phyloP scores from a whole-genome alignment of 2,797 vertebrate genomes.

The Masticophis lateralis region DNA sequence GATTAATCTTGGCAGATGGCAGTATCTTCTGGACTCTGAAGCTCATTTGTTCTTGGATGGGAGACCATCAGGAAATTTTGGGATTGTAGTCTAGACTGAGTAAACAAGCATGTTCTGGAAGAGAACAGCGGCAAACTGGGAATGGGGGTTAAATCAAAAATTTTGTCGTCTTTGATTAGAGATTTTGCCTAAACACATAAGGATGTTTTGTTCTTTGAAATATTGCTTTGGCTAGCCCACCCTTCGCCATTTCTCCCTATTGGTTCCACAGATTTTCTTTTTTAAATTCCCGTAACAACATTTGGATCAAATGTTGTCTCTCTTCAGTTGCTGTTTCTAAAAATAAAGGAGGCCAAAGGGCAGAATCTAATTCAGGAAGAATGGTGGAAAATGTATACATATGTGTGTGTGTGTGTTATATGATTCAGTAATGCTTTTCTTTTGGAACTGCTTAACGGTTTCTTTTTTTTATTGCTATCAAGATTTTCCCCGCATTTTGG shows the following conservation, averaged over 20 bases:
- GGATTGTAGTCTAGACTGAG: neutral
- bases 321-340: neutral
- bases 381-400: neutral
- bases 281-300: neutral
- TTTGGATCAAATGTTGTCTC: neutral
- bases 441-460: neutral
- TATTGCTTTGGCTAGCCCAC: neutral
- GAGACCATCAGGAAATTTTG: neutral
- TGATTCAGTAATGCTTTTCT: neutral
- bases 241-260: fast-evolving
- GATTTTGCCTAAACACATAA: neutral
- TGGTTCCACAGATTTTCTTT: neutral
- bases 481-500: neutral
- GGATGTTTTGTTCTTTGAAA: neutral
- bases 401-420: neutral
- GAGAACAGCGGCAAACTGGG: neutral
- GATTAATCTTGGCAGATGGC: neutral
- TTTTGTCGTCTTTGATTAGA: neutral
- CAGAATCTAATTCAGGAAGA: neutral
- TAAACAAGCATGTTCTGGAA: neutral
- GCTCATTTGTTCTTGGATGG: neutral
- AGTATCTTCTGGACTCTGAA: neutral
- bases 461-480: neutral
- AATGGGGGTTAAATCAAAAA: neutral
- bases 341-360: neutral